These are phyloP conservation scores for Anser cygnoides DNA, from an alignment of 2,113 vertebrate species.

Conservation along the genomic window DNA sequence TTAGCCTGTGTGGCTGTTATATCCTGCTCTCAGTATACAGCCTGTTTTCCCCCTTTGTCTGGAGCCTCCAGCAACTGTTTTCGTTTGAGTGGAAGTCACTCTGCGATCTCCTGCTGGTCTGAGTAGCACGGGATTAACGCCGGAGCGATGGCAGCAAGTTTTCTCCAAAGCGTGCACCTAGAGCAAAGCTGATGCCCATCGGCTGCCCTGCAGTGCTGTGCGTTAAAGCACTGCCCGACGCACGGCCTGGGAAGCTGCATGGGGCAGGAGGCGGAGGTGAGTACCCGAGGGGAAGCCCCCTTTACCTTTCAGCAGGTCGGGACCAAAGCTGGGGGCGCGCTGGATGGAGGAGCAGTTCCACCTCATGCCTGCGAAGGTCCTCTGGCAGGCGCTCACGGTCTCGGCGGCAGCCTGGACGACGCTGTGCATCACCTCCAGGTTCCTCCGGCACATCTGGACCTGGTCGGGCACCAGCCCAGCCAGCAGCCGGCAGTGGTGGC, in stretches of 20 bases:
- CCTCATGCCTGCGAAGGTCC: conserved; percentile 72
- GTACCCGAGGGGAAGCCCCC: fast-evolving
- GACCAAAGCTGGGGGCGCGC: conserved; percentile 69
- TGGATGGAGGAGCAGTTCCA: conserved; percentile 83
- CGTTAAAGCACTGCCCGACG: fast-evolving
- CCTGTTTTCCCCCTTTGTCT: fast-evolving
- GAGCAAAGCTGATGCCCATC: not conserved
- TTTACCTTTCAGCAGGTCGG: conserved; percentile 78
- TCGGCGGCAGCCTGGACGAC: conserved; percentile 68
- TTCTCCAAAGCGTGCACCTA: fast-evolving
- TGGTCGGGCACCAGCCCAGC: conserved; percentile 68
- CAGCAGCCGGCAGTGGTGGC: conserved; percentile 76
- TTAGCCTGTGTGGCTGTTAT: fast-evolving
- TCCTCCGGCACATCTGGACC: conserved; percentile 76
- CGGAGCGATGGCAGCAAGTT: not conserved
- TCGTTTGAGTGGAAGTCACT: not conserved
- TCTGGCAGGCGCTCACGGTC: conserved; percentile 71
- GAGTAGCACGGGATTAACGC: not conserved
- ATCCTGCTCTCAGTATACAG: fast-evolving
- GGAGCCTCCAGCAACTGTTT: not conserved
- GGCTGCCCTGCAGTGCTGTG: fast-evolving
- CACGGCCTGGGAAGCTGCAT: fast-evolving
- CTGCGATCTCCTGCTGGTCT: not conserved
- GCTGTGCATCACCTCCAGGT: conserved; percentile 81
- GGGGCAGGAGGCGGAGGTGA: not conserved